phyloP scores from a whole-genome alignment of 2,888 invertebrate genomes.

The Strigamia transsilvanica region DNA sequence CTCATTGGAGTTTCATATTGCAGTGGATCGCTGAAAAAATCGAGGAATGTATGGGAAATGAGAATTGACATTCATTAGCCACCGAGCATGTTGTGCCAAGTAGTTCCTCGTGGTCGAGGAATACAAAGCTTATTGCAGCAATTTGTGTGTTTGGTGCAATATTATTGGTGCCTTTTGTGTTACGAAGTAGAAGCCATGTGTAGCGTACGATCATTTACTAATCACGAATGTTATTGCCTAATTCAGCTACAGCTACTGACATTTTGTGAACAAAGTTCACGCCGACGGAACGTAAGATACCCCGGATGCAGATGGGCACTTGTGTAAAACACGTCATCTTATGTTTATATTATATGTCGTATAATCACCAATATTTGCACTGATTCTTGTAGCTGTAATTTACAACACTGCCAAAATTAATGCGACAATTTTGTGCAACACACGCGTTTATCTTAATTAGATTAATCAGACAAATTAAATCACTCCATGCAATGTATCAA shows the following conservation, averaged over 20 bases:
- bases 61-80: not conserved
- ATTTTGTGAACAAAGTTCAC: not conserved
- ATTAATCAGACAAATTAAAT: no score
- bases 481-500: not conserved
- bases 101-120: not conserved
- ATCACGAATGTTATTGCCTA: not conserved
- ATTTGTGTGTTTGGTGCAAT: slow-evolving; percentile 11
- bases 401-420: not conserved
- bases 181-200: not conserved
- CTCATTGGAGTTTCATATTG: not conserved
- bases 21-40: slow-evolving; percentile 35
- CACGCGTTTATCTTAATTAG: not conserved
- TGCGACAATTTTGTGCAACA: not conserved
- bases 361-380: slow-evolving; percentile 10
- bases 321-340: no score
- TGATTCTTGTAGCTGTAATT: not conserved
- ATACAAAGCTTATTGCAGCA: not conserved
- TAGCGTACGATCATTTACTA: slow-evolving; percentile 9
- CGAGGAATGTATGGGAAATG: not conserved
- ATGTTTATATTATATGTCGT: not conserved
- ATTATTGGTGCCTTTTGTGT: slow-evolving; percentile 13
- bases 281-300: not conserved
- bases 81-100: not conserved
- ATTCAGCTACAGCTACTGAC: not conserved
- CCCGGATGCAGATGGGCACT: not conserved